Percentiles rank a stretch among this genome's conserved stretches.
Evolutionary conservation across 92 coral and sea anemone genomes (phyloP).

Genomic region (Muricea muricata): DNA sequence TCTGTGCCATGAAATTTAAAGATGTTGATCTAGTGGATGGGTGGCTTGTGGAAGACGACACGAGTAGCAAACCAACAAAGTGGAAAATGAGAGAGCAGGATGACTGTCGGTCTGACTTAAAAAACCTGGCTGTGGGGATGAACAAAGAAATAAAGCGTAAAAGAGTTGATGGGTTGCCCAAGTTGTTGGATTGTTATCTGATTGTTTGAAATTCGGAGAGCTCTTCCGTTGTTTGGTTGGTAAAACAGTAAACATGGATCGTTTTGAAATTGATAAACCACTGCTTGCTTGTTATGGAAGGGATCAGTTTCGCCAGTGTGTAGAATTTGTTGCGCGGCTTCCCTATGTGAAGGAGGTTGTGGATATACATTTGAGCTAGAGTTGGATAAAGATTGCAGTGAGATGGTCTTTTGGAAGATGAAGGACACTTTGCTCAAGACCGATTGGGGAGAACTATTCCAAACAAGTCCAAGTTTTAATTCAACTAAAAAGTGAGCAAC

Average conservation of each 20-base stretch:
- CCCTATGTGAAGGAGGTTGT: conserved; percentile 25
- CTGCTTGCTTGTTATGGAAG: conserved; percentile 16
- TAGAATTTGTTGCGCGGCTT: conserved; percentile 20
- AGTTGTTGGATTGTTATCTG: conserved; percentile 14
- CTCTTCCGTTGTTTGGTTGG: conserved; percentile 46
- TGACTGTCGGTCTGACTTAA: conserved; percentile 41
- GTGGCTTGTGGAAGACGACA: conserved; percentile 41
- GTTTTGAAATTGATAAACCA: neutral
- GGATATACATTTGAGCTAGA: conserved; percentile 8
- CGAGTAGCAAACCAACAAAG: conserved; percentile 33
- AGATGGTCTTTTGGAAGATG: conserved; percentile 36
- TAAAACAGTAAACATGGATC: conserved; percentile 19
- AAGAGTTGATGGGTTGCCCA: conserved; percentile 28
- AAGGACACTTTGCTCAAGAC: conserved; percentile 4
- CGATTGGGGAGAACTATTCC: conserved; percentile 36
- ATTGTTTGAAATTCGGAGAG: too few relatives aligned
- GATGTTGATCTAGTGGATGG: conserved; percentile 45
- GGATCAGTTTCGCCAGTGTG: conserved; percentile 19
- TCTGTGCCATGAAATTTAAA: conserved; percentile 27
- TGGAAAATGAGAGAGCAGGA: conserved; percentile 50
- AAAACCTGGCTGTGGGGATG: conserved; percentile 41
- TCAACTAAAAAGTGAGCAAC: too few relatives aligned
- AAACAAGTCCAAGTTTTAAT: neutral
- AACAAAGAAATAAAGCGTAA: neutral
- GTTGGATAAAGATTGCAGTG: too few relatives aligned